Evolutionary conservation across 2,888 invertebrate genomes (phyloP), one percentile per base, ranked within the genome.

Genomic region (Norana najaformis): DNA sequence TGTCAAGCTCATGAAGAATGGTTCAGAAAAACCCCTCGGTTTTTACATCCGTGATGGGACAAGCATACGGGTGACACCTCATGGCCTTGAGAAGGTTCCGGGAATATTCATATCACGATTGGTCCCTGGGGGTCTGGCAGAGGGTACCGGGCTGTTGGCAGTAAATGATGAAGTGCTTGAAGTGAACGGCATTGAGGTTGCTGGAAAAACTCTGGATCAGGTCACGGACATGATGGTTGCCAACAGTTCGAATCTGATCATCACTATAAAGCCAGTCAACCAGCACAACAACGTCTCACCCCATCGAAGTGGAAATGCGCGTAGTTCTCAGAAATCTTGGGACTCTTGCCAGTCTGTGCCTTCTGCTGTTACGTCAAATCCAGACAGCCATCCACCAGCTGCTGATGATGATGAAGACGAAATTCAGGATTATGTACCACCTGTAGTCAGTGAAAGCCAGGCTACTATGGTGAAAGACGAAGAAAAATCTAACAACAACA

Each of bases 171-270:
- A 99, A 95, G 34, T 96, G 99, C 23, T 92, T n/a, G 92, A 99
- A 95, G 99, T 99, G 88, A 99, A 99, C 95, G 99, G 99, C 82
- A 99, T 99, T 93, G 99, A 99, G 95, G 99, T 99, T 13, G 93
- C 93, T 41, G 95, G 95, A 41, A 99, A 99, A 96, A 98, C 98
- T 0, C 95, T 99, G 41, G 99, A 99, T 95, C 95, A 95, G 90
- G 91, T 92, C 36, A 99, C 99, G 0, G 99, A 99, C 95, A 99
- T 99, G 99, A 99, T 99, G 99, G 98, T 99, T 89, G 99, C 99
- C 39, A 99, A 99, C 91, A 91, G 91, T 90, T 98, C 98, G 90
- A 99, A 99, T 96, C 96, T 99, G 93, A 99, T 99, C 93, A 98
- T 99, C 93, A 99, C 99, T 0, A 99, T 99, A 35, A 98, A 99